These are phyloP conservation scores for Pegoplata infirma DNA, from an alignment of 2,888 invertebrate genomes.

Conservation along the genomic window DNA sequence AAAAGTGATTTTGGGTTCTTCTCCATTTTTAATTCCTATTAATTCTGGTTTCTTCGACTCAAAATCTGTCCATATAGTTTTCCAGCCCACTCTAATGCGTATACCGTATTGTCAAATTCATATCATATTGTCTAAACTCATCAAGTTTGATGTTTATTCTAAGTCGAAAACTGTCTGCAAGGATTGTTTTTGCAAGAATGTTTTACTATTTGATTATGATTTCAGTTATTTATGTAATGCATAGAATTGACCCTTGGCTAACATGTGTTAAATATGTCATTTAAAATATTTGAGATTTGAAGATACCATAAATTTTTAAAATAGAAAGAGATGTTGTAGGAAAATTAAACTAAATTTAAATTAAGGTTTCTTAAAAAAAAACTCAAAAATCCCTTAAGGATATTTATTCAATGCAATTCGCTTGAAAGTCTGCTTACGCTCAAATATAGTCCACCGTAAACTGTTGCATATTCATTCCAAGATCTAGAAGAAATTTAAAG, in stretches of 20 bases:
- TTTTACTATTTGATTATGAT: background rate
- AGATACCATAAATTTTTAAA: background rate
- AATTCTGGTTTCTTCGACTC: too few relatives aligned
- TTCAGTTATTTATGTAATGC: background rate
- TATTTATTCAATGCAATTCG: too few relatives aligned
- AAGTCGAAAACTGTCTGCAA: conserved; percentile 6
- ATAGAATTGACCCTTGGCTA: background rate
- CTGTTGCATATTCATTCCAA: too few relatives aligned
- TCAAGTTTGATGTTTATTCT: conserved; percentile 22
- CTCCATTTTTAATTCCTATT: too few relatives aligned
- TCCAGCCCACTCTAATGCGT: background rate
- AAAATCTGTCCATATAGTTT: too few relatives aligned
- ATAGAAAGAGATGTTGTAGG: background rate
- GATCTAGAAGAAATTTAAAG: too few relatives aligned
- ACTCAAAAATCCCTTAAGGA: too few relatives aligned
- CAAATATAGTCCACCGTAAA: too few relatives aligned
- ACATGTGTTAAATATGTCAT: background rate
- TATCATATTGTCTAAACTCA: conserved; percentile 23
- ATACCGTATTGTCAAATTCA: background rate
- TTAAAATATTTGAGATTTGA: background rate
- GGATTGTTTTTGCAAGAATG: background rate
- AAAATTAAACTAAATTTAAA: background rate
- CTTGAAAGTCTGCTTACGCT: too few relatives aligned
- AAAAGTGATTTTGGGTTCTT: too few relatives aligned
- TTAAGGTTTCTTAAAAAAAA: background rate